phyloP scores from a whole-genome alignment of 1,140 invertebrate genomes.

The Drosophila sp. region DNA sequence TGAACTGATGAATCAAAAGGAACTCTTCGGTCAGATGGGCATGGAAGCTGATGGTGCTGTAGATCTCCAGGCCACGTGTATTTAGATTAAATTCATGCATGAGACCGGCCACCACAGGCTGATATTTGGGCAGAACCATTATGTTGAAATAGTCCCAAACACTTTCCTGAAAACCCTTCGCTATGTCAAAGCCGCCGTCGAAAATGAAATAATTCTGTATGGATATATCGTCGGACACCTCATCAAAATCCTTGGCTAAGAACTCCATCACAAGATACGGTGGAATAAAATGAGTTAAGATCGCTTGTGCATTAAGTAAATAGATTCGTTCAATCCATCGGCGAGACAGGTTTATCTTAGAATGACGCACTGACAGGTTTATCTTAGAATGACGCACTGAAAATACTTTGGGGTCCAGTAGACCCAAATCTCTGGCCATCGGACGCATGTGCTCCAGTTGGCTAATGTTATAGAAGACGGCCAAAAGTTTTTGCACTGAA shows the following conservation, averaged over 20 bases:
- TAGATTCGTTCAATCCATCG: neutral
- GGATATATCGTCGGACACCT: neutral
- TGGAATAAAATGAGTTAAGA: neutral
- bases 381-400: neutral
- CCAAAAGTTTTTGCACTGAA: conserved; percentile 9
- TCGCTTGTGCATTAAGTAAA: neutral
- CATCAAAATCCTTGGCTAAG: conserved; percentile 12
- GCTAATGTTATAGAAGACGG: conserved; percentile 16
- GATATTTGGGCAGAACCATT: neutral
- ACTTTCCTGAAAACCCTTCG: conserved; percentile 1
- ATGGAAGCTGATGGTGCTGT: neutral
- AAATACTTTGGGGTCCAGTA: neutral
- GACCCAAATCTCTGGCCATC: conserved; percentile 5
- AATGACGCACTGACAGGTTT: neutral
- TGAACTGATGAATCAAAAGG: neutral
- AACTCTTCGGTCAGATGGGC: conserved; percentile 2
- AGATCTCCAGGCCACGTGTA: neutral
- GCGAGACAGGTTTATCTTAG: neutral
- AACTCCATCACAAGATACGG: neutral
- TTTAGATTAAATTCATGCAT: neutral
- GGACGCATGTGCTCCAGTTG: neutral
- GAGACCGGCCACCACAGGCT: neutral
- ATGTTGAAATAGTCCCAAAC: conserved; percentile 21
- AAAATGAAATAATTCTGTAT: conserved; percentile 3
- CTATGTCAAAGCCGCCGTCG: conserved; percentile 3